phyloP scores from a whole-genome alignment of 2,888 invertebrate genomes.

The Drosophila monieri region DNA sequence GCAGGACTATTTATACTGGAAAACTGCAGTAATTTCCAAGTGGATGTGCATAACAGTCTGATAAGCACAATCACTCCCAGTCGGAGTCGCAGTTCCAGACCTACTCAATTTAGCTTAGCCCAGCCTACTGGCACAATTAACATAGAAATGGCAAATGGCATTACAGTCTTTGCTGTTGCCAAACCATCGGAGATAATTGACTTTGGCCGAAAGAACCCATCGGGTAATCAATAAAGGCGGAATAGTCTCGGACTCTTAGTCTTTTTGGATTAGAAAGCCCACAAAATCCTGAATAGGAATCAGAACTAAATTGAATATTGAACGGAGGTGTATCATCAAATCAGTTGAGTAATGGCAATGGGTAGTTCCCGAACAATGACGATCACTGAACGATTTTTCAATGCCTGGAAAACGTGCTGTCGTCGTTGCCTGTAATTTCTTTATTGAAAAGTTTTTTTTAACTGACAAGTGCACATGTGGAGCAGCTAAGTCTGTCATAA shows the following conservation, averaged over 20 bases:
- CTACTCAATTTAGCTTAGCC: slow-evolving; percentile 11
- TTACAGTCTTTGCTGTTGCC: slow-evolving; percentile 25
- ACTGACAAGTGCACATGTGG: not conserved
- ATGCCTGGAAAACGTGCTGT: not conserved
- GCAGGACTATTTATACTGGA: slow-evolving; percentile 54
- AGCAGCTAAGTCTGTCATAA: not conserved
- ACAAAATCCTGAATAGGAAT: slow-evolving; percentile 9
- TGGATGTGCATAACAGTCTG: slow-evolving; percentile 32
- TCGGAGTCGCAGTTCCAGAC: slow-evolving; percentile 3
- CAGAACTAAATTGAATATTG: slow-evolving; percentile 3
- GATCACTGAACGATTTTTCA: not conserved
- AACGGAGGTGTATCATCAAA: slow-evolving; percentile 1
- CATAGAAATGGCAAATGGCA: slow-evolving; percentile 48
- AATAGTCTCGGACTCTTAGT: not conserved
- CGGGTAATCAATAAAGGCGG: slow-evolving; percentile 16
- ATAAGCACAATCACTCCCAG: slow-evolving; percentile 39
- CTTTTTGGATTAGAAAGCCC: not conserved
- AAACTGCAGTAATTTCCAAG: slow-evolving; percentile 17
- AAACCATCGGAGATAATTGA: slow-evolving; percentile 40
- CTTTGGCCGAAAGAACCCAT: slow-evolving; percentile 13
- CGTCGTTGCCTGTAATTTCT: not conserved
- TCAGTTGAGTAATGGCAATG: slow-evolving; percentile 4
- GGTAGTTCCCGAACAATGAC: not conserved
- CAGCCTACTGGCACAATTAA: slow-evolving; percentile 41
- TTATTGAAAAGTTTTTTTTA: not conserved